These are phyloP conservation scores for Gryon sp. DNA, from an alignment of 1,140 invertebrate genomes.

Conservation along the genomic window DNA sequence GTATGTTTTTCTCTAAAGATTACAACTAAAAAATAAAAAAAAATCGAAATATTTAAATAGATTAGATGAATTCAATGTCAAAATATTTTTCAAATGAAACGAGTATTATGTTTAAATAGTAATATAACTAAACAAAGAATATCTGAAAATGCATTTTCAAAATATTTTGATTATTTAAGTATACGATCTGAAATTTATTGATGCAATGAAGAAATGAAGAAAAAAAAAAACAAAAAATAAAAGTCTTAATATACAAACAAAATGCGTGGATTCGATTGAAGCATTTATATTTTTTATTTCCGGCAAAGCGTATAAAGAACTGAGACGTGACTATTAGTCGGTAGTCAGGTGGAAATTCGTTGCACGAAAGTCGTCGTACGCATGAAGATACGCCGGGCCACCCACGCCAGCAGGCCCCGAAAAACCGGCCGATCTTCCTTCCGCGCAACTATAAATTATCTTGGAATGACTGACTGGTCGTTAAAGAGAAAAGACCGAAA, in stretches of 20 bases:
- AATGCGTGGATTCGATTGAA: slow-evolving; percentile 4
- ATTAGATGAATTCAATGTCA: too few relatives aligned
- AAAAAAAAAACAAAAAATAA: too few relatives aligned
- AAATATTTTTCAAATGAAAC: not conserved
- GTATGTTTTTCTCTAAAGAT: slow-evolving; percentile 13
- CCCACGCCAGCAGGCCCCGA: slow-evolving; percentile 69
- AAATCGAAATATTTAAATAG: not conserved
- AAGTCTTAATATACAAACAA: too few relatives aligned
- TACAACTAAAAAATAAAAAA: not conserved
- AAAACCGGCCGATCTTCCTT: slow-evolving; percentile 73
- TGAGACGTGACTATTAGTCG: slow-evolving; percentile 69
- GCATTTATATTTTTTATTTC: slow-evolving; percentile 46
- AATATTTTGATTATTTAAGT: too few relatives aligned
- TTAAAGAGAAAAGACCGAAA: slow-evolving; percentile 59
- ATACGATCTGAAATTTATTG: too few relatives aligned
- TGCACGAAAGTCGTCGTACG: slow-evolving; percentile 50
- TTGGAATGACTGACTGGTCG: slow-evolving; percentile 72
- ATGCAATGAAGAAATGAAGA: too few relatives aligned
- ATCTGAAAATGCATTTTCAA: not conserved
- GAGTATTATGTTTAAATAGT: too few relatives aligned
- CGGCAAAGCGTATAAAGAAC: slow-evolving; percentile 48
- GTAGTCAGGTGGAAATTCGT: slow-evolving; percentile 74
- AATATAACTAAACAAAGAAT: too few relatives aligned
- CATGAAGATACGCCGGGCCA: slow-evolving; percentile 68
- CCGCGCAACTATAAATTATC: slow-evolving; percentile 74